Conservation (phyloP, 2,888 invertebrate genomes). For the Drosophila nigricruria region DNA sequence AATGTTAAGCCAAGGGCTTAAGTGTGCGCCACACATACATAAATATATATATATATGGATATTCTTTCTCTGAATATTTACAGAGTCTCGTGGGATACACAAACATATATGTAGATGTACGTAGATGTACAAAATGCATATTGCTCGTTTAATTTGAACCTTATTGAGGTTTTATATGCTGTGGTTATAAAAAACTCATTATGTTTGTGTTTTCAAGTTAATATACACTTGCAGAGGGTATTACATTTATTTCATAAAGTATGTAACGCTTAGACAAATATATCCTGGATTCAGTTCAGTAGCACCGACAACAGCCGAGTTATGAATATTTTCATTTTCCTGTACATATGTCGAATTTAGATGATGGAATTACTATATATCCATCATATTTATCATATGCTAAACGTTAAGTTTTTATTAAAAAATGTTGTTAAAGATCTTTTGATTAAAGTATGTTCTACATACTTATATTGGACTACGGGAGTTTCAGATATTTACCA, state of each 20-base stretch:
- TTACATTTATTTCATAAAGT: not conserved
- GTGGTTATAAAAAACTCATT: slow-evolving; percentile 53
- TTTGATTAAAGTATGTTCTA: no score
- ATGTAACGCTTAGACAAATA: not conserved
- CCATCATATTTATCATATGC: no score
- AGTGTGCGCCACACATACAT: slow-evolving; percentile 36
- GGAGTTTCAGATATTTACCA: not conserved
- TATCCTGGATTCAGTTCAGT: no score
- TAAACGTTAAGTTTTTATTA: no score
- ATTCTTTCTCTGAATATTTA: slow-evolving; percentile 28
- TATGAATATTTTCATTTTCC: not conserved
- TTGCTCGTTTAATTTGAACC: slow-evolving; percentile 43
- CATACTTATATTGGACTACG: not conserved
- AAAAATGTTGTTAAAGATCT: no score
- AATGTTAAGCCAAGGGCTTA: slow-evolving; percentile 53
- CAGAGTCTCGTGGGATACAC: slow-evolving; percentile 68
- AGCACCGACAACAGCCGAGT: no score
- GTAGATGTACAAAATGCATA: slow-evolving; percentile 18
- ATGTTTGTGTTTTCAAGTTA: slow-evolving; percentile 14
- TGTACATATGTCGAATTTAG: no score
- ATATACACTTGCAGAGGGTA: not conserved
- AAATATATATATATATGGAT: slow-evolving; percentile 10
- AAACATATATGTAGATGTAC: slow-evolving; percentile 39
- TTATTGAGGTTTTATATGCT: slow-evolving; percentile 39
- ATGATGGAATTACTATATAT: no score